These are phyloP conservation scores for Tyto alba DNA, from an alignment of 2,113 vertebrate species.

Conservation along the genomic window DNA sequence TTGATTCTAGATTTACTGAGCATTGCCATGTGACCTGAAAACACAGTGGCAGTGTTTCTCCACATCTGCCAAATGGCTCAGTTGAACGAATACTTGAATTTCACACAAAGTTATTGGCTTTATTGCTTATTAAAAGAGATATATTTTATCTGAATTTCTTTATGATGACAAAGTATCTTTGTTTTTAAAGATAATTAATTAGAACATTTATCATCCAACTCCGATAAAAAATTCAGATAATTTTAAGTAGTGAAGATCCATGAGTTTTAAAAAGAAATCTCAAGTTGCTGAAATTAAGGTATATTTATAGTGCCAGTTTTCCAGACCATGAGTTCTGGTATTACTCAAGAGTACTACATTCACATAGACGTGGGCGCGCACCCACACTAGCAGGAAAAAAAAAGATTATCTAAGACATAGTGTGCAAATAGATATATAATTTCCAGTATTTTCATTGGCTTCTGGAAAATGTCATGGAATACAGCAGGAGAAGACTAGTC, in stretches of 20 bases:
- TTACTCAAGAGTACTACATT: background rate
- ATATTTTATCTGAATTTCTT: background rate
- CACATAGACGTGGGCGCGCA: accelerated
- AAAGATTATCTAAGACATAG: background rate
- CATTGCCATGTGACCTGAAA: background rate
- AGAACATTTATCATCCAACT: background rate
- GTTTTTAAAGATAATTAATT: background rate
- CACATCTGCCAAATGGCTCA: background rate
- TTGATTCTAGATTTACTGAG: background rate
- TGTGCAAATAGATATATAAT: background rate
- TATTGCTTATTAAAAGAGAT: background rate
- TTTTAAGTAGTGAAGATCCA: background rate
- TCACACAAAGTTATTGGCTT: background rate
- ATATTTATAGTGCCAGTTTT: background rate
- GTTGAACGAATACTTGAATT: background rate
- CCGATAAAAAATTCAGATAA: background rate
- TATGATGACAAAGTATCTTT: background rate
- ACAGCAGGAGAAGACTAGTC: background rate
- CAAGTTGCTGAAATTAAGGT: background rate
- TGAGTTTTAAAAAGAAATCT: background rate
- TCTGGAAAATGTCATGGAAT: background rate
- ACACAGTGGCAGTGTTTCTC: background rate
- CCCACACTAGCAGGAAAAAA: background rate
- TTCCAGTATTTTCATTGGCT: background rate
- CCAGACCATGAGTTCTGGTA: background rate